Evolutionary conservation across 2,113 vertebrate genomes (phyloP).

Genomic region (Odocoileus virginianus): DNA sequence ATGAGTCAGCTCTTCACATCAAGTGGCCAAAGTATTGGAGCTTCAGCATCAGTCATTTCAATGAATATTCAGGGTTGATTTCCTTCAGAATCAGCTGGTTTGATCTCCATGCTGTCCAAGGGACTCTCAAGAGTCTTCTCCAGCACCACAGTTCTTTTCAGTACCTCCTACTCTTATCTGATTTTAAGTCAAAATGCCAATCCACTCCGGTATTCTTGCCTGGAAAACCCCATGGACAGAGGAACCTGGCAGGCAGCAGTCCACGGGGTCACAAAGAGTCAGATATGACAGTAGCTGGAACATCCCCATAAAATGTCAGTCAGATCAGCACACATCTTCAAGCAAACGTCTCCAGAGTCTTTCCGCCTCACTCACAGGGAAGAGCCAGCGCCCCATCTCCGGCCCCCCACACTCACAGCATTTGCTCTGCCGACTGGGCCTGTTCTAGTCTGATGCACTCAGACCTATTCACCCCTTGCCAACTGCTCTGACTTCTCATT

Average conservation of each 20-base stretch:
- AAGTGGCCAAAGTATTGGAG: background rate
- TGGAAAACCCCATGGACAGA: background rate
- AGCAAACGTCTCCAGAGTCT: background rate
- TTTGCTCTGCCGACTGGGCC: background rate
- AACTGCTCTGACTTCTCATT: background rate
- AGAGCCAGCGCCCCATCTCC: background rate
- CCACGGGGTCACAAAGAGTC: background rate
- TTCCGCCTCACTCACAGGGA: background rate
- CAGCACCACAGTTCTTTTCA: background rate
- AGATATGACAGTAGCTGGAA: background rate
- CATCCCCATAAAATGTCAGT: background rate
- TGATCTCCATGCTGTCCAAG: background rate
- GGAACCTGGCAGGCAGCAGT: background rate
- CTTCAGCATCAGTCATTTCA: background rate
- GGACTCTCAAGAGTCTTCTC: background rate
- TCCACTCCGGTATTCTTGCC: background rate
- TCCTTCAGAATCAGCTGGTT: background rate
- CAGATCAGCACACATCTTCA: background rate
- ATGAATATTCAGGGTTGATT: background rate
- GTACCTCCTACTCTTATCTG: background rate
- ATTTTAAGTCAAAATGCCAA: background rate
- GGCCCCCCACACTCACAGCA: background rate
- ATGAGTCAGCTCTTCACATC: background rate
- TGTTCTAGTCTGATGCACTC: background rate
- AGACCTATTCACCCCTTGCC: background rate